A percentile compares a stretch with the other conserved stretches of the same genome.
phyloP scores from a whole-genome alignment of 2,888 invertebrate species.

The Heliconius sara region DNA sequence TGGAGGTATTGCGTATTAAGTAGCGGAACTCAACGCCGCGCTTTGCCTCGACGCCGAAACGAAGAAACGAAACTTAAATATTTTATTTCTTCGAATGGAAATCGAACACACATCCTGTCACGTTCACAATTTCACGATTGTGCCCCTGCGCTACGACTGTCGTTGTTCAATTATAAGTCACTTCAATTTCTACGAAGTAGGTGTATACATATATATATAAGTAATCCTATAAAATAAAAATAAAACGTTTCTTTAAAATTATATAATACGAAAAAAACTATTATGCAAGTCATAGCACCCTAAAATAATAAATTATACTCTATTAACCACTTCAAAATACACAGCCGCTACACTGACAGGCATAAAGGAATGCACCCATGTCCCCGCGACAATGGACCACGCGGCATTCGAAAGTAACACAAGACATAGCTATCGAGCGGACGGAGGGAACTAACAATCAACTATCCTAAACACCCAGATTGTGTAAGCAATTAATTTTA shows the following conservation, averaged over 20 bases:
- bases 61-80: no score
- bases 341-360: slow-evolving; percentile 57
- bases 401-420: slow-evolving; percentile 49
- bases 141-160: no score
- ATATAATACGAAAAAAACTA: background rate
- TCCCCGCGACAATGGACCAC: slow-evolving; percentile 54
- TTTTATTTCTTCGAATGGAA: no score
- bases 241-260: background rate
- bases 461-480: slow-evolving; percentile 62
- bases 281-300: background rate
- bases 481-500: slow-evolving; percentile 67
- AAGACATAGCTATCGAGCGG: slow-evolving; percentile 53
- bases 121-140: no score
- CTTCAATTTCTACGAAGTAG: no score
- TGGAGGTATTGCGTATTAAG: no score
- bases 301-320: slow-evolving; percentile 55
- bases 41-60: no score
- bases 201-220: no score
- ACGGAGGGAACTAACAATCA: slow-evolving; percentile 59
- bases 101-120: no score
- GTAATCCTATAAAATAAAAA: no score
- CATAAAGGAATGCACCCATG: slow-evolving; percentile 51
- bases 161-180: no score
- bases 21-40: no score
- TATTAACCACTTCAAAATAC: slow-evolving; percentile 67